A percentile compares a stretch with the other conserved stretches of the same genome.
phyloP scores from a whole-genome alignment of 2,113 vertebrate species.

The Alethe castanea region DNA sequence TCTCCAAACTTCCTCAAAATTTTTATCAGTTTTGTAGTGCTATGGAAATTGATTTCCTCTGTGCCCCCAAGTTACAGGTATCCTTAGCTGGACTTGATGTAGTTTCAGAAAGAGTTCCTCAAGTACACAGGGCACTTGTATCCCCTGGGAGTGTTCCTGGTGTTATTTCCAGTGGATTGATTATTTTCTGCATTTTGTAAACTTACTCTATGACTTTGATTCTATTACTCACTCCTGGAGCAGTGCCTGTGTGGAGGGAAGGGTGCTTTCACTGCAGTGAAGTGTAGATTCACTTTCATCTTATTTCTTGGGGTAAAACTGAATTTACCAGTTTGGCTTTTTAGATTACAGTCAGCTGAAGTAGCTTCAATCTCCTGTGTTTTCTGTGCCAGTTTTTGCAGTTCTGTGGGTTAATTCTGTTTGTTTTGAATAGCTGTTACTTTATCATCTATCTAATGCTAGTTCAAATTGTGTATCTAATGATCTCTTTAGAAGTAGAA shows the following conservation, averaged over 20 bases:
- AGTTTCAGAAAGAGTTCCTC: no score
- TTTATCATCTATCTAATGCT: background rate
- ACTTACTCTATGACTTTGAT: background rate
- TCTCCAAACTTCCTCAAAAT: background rate
- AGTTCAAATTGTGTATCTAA: background rate
- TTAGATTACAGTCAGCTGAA: background rate
- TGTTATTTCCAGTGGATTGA: background rate
- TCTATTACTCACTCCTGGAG: background rate
- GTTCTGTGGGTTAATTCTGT: background rate
- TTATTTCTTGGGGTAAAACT: background rate
- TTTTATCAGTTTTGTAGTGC: background rate
- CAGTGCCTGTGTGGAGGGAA: background rate
- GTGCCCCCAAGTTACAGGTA: background rate
- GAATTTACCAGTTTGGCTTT: background rate
- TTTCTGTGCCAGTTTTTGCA: background rate
- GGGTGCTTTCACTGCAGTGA: background rate
- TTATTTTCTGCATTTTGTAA: background rate
- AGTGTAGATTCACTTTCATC: background rate
- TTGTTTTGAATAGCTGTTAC: background rate
- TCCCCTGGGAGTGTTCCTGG: background rate
- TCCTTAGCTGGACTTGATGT: background rate
- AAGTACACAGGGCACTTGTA: rapidly evolving
- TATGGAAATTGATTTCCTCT: background rate
- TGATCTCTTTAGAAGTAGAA: background rate
- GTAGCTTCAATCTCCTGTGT: background rate